Conservation (phyloP, 2,888 invertebrate genomes). For the Agriopis aurantiaria region DNA sequence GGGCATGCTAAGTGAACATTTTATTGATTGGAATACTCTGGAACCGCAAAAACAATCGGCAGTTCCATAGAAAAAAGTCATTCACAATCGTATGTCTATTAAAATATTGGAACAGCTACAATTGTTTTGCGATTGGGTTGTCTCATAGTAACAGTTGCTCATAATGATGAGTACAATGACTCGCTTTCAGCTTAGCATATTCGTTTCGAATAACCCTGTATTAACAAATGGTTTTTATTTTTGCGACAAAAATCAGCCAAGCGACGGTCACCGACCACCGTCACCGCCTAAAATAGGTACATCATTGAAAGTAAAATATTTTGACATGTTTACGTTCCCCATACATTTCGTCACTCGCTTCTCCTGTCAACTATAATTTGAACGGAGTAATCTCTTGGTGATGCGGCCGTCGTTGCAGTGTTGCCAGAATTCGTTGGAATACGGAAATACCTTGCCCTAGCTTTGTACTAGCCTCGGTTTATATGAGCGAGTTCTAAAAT, state of each 20-base stretch:
- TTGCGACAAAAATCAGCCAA: conserved; percentile 4
- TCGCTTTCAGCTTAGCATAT: too few species aligned
- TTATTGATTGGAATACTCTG: too few species aligned
- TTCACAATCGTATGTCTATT: too few species aligned
- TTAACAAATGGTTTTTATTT: neutral
- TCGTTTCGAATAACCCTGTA: too few species aligned
- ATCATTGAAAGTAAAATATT: conserved; percentile 29
- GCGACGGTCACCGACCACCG: neutral
- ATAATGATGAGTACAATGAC: too few species aligned
- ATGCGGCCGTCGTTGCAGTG: neutral
- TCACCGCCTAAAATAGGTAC: conserved; percentile 14
- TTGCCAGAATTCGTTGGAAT: neutral
- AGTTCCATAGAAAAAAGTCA: too few species aligned
- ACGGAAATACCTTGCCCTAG: neutral
- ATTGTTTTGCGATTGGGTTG: too few species aligned
- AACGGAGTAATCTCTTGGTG: conserved; percentile 15
- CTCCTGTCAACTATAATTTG: conserved; percentile 19
- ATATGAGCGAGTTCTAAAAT: too few species aligned
- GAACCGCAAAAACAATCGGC: too few species aligned
- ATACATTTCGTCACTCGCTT: conserved; percentile 16
- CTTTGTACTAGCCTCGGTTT: neutral
- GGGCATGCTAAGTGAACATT: too few species aligned
- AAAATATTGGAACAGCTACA: too few species aligned
- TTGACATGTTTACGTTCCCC: conserved; percentile 29
- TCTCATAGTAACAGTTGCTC: too few species aligned